Base-by-base conservation (phyloP, 2,797 vertebrate species). In the Pelochelys cantorii region DNA sequence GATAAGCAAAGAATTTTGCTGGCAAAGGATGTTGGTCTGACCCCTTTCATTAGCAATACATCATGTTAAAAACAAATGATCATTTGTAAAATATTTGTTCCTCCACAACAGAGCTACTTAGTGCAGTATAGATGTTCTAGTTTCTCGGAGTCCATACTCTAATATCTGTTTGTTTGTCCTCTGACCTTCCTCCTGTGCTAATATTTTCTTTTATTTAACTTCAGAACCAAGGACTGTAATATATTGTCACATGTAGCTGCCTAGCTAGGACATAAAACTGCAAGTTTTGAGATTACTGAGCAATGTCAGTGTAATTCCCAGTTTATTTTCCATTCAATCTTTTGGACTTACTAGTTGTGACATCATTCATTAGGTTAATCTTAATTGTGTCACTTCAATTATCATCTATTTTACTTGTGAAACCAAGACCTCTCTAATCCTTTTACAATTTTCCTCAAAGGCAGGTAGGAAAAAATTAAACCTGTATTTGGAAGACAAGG, bases 361-460 rank as follows among this genome's bases (percentile, higher is more conserved):
- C 91, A 93, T 95, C 93, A 95, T 84, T 95, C 42, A 68, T 93
- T 88, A 92, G 90, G n/a, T 84, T 84, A 80, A 90, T 86, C 95
- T 83, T 83, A 85, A 9, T 93, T 87, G 90, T 91, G 81, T 95
- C 5, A 2, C 92, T 93, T 81, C 89, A 83, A 78, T 92, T 92
- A 71, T 81, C 84, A 85, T 91, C 65, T 52, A 87, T 93, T 96
- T 60, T 83, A 7, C n/a, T 87, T 83, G 31, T 83, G 56, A 84
- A 83, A 84, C 80, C 81, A 81, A 10, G 90, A 20, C n/a, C 48
- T 6, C 10, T 77, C 59, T 74, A 52, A 78, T 84, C 91, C 9
- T 94, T 92, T 54, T 75, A 42, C 68, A 53, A 31, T 37, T 52
- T 89, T 81, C 53, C 80, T 52, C 54, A 18, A 78, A 89, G 56